Base-by-base conservation (phyloP, 2,888 invertebrate genomes). In the Brachylomia viminalis region DNA sequence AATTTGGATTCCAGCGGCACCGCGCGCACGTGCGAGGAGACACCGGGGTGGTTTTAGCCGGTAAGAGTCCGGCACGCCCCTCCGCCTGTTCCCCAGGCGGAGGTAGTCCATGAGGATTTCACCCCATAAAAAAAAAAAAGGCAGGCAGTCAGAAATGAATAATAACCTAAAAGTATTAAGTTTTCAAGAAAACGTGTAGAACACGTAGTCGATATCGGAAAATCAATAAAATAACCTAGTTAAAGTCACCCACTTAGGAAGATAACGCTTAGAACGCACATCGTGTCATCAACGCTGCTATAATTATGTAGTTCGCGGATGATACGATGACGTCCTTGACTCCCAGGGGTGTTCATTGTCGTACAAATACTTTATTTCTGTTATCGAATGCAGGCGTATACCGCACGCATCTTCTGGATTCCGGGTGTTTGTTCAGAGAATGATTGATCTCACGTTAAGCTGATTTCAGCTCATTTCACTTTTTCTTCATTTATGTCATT, bases 261-360 rank as follows among this genome's bases (percentile, higher is more conserved):
- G 87, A 87, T 88, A 87, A 83, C 81, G 73, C 66, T 59, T 75
- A 73, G 71, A 59, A 80, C 72, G 72, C 76, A 72, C 67, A 56
- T 72, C 81, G 67, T 70, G 52, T 77, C 83, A 80, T 84, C 83
- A 79, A 72, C 76, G 70, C 49, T 10, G 56, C 77, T 80, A 80
- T 83, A 88, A 88, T 88, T 90, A 38, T 6, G 38, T 38, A 85
- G 86, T 73, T 33, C 76, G 77, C 82, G 75, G 72, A 76, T 68
- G 82, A 80, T 87, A 88, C 80, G 78, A 65, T 45, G 71, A 69
- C 82, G 88, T 72, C 90, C 90, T 90, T 89, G 90, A 83, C 89
- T 79, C 72, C 72, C 65, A 59, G 72, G 73, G 77, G 62, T 77
- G 61, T 76, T 76, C 66, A 56, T 70, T 79, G 70, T 66, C 49